Evolutionary conservation across 2,113 vertebrate species (phyloP).

Genomic region (Paramisgurnus dabryanus): DNA sequence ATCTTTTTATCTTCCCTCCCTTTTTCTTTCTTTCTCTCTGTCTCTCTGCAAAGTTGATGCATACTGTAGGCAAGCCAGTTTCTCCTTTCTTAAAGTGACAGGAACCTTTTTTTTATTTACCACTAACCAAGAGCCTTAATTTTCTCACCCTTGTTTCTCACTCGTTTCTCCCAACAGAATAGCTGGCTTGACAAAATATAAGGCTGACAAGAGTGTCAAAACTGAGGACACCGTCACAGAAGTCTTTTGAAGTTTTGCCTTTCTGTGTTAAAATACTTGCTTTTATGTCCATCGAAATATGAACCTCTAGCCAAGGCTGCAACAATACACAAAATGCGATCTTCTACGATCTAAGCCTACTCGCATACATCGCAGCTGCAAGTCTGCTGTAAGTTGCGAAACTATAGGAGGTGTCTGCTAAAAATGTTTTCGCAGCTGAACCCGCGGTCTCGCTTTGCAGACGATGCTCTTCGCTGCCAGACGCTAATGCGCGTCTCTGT

Average conservation of each 20-base stretch:
- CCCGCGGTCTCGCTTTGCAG: background rate
- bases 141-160: constrained; percentile 21
- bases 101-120: background rate
- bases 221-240: background rate
- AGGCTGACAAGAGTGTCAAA: background rate
- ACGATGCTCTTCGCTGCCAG: background rate
- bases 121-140: background rate
- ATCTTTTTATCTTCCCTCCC: constrained; percentile 55
- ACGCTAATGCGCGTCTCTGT: constrained; percentile 22
- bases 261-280: too few species aligned
- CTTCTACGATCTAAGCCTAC: background rate
- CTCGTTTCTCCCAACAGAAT: constrained; percentile 33
- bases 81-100: constrained; percentile 34
- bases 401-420: background rate
- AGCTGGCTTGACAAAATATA: background rate
- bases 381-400: background rate
- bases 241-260: background rate
- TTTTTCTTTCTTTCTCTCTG: constrained; percentile 46
- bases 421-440: constrained; percentile 14
- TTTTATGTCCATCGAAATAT: too few species aligned
- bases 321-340: too few species aligned
- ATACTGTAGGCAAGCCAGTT: constrained; percentile 40
- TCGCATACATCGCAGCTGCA: background rate
- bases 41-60: constrained; percentile 27
- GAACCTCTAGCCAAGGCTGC: too few species aligned